Evolutionary conservation across 2,113 vertebrate species (phyloP).

Genomic region (Nannospalax galili): DNA sequence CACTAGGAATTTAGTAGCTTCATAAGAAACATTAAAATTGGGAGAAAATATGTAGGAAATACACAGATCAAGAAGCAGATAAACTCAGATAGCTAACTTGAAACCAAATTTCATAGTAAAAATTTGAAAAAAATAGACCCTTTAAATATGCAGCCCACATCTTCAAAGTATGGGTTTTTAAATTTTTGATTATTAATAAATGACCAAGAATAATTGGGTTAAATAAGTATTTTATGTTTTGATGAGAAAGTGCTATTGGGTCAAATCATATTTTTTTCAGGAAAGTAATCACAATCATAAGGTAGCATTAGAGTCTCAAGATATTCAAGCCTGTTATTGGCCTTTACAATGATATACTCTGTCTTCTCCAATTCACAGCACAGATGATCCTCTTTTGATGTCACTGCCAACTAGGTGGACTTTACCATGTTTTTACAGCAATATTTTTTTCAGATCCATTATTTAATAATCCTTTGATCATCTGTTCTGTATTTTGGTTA

Average conservation of each 20-base stretch:
- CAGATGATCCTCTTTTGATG: background rate
- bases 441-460: conserved; percentile 18
- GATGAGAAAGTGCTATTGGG: background rate
- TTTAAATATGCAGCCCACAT: background rate
- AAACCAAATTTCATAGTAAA: conserved; percentile 1
- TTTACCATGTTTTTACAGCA: background rate
- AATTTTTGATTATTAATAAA: background rate
- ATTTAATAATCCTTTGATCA: conserved; percentile 11
- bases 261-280: conserved; percentile 9
- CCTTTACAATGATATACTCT: background rate
- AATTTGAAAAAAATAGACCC: background rate
- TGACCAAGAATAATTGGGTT: background rate
- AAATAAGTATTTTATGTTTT: conserved; percentile 3
- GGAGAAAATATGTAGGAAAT: background rate
- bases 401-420: background rate
- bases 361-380: background rate
- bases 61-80: background rate
- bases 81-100: background rate
- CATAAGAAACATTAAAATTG: background rate
- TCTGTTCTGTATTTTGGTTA: background rate
- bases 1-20: conserved; percentile 18
- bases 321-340: background rate
- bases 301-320: background rate
- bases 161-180: background rate
- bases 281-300: background rate